These are phyloP conservation scores for Melipona bicolor DNA, from an alignment of 2,888 invertebrate genomes.

Conservation along the genomic window DNA sequence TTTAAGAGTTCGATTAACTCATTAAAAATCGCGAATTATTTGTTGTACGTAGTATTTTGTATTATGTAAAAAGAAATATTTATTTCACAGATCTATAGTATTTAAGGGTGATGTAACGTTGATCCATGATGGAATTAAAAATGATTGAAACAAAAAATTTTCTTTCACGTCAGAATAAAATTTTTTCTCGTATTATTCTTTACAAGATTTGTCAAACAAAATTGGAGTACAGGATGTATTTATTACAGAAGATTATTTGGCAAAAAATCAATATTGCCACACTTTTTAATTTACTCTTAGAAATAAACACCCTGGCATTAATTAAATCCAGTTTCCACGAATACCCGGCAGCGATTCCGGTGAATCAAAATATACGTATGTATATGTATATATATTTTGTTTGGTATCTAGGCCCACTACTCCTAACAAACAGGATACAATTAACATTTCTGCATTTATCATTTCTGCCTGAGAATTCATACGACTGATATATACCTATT, in stretches of 20 bases:
- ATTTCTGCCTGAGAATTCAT: neutral
- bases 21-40: too few relatives aligned
- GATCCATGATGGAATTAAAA: neutral
- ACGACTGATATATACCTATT: neutral
- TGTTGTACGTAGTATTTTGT: too few relatives aligned
- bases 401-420: neutral
- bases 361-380: neutral
- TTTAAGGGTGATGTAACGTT: too few relatives aligned
- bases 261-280: too few relatives aligned
- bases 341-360: neutral
- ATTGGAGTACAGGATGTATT: too few relatives aligned
- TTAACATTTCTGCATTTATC: conserved; percentile 11
- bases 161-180: neutral
- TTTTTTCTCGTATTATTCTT: neutral
- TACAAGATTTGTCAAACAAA: neutral
- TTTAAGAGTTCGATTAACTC: too few relatives aligned
- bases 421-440: neutral
- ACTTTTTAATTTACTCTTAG: conserved; percentile 1
- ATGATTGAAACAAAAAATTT: neutral
- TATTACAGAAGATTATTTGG: neutral
- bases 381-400: neutral
- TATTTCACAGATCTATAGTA: too few relatives aligned
- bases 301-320: neutral
- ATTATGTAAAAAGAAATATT: too few relatives aligned
- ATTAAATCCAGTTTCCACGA: conserved; percentile 18